Evolutionary conservation across 2,113 vertebrate species (phyloP).

Genomic region (Halichoerus grypus): DNA sequence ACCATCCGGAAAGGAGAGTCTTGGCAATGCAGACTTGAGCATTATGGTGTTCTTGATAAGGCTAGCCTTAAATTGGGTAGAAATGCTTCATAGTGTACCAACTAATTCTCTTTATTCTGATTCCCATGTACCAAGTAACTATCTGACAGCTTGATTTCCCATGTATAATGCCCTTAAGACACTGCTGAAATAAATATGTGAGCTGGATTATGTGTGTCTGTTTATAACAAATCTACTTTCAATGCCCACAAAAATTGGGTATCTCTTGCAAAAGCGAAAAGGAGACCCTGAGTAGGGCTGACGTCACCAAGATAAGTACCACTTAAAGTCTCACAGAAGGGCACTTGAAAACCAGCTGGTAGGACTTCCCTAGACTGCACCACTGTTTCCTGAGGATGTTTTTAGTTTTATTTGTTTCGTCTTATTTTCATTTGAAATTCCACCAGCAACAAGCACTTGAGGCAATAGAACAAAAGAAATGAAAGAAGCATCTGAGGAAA

Average conservation of each 20-base stretch:
- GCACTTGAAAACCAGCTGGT: neutral
- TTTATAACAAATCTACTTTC: neutral
- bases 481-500: neutral
- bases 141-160: neutral
- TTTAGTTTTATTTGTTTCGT: conserved; percentile 10
- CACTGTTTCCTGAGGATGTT: neutral
- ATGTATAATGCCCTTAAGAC: neutral
- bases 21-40: neutral
- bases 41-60: neutral
- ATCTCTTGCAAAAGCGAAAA: neutral
- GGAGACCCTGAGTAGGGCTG: neutral
- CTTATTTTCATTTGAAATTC: conserved; percentile 51
- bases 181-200: neutral
- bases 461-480: conserved; percentile 10
- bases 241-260: neutral
- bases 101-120: neutral
- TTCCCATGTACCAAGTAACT: neutral
- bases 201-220: neutral
- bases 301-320: neutral
- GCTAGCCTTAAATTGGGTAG: neutral
- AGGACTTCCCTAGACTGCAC: neutral
- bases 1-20: neutral
- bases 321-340: neutral
- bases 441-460: neutral
- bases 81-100: neutral